Base-by-base conservation (phyloP, 2,888 invertebrate species). In the Leptinotarsa juncta region DNA sequence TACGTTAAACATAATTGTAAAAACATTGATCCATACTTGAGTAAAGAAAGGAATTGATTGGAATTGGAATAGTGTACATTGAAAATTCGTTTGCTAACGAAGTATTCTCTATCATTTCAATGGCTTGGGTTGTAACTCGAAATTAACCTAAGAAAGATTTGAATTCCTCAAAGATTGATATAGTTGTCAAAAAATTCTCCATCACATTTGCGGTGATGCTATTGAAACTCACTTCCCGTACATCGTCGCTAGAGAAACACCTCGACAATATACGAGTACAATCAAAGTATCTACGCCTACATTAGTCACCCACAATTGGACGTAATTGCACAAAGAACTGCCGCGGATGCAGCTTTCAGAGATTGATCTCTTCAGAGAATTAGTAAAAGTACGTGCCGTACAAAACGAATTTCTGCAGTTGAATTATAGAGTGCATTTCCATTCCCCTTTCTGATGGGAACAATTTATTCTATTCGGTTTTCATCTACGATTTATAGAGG, bases 331-430 rank as follows among this genome's bases (percentile, higher is more conserved):
- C 62, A 62, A 62, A 62, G 62, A 62, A n/a, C 42, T 3, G 62
- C 62, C 62, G 62, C 62, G 62, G 62, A 62, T 62, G 62, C 62
- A 62, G 42, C 62, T 5, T 42, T 62, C 62, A 62, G 62, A 62
- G 62, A 62, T 62, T 62, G 62, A 62, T 62, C 62, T 62, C 62
- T 62, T 62, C 62, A n/a, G 32, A 32, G 62, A 62, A 62, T 62
- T 62, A 62, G 62, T 42, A 32, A n/a, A 62, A 62, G n/a, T 62
- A 62, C 62, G 42, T 62, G 62, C 32, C 62, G 62, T 62, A 62
- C 42, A 42, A 62, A 62, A 42, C n/a, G 62, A 62, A 42, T 62
- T 42, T 62, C 62, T 42, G 62, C 62, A 26, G 62, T 32, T 62
- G 57, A 62, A 62, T 62, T 42, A 62, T 62, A 32, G 62, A 26